phyloP scores from a whole-genome alignment of 2,888 invertebrate genomes.

The Drosophila merina region DNA sequence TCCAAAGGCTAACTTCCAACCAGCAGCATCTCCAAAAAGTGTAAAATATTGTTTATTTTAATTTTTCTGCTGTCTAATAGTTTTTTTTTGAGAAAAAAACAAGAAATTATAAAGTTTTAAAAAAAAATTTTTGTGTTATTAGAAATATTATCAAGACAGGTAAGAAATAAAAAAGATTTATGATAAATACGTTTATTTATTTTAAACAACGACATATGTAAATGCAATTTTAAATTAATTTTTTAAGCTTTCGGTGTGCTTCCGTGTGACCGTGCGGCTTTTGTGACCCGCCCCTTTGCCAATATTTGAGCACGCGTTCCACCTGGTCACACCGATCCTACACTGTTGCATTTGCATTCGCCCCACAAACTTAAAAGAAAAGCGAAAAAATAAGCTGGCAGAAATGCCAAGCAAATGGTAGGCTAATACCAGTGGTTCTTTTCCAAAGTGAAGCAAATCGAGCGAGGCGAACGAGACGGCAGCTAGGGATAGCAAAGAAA shows the following conservation, averaged over 20 bases:
- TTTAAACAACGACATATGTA: not conserved
- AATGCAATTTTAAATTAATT: not conserved
- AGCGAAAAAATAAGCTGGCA: slow-evolving; percentile 35
- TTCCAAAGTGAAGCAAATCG: slow-evolving; percentile 11
- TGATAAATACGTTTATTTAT: no score
- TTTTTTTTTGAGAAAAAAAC: not conserved
- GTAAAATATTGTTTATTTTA: not conserved
- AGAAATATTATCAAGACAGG: not conserved
- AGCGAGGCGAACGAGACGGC: not conserved
- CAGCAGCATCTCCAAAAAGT: not conserved
- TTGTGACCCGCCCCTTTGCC: slow-evolving; percentile 13
- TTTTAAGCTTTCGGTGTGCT: not conserved
- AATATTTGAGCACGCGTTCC: slow-evolving; percentile 1
- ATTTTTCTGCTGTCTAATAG: not conserved
- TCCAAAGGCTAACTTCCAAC: not conserved
- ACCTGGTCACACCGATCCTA: slow-evolving; percentile 42
- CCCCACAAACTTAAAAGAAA: slow-evolving; percentile 18
- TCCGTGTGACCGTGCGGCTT: not conserved
- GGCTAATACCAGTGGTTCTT: slow-evolving; percentile 24
- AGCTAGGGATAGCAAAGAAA: not conserved
- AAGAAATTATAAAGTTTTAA: not conserved
- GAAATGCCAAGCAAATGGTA: slow-evolving; percentile 70
- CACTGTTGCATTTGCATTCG: slow-evolving; percentile 69
- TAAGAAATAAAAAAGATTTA: not conserved
- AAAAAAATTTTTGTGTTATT: not conserved